Evolutionary conservation across 2,888 invertebrate species (phyloP), one percentile per base, ranked within the genome.

Genomic region (Noctua janthe): DNA sequence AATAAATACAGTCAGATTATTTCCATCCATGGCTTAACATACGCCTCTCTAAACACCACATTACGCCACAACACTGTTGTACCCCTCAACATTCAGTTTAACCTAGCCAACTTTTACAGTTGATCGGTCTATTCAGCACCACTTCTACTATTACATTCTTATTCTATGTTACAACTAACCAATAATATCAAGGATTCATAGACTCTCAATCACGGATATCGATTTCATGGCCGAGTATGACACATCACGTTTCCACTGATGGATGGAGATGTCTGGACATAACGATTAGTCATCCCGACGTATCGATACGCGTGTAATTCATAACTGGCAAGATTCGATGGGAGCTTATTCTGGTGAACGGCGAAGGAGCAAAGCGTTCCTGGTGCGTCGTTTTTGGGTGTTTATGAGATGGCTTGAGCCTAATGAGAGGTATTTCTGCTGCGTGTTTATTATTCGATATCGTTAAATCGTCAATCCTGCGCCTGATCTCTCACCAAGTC

Each of bases 221-320:
- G 85, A 88, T 86, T 89, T 87, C 85, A 83, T 87, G 86, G 87
- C 85, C 90, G 87, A 89, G 88, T 92, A 94, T 94, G 94, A 94
- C 94, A 94, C 94, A 94, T 92, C 94, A 93, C 93, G 93, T 93
- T 93, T 69, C 72, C 15, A 84, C 78, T 94, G 94, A 94, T 94
- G 89, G 94, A 94, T 94, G 92, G 87, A 93, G 92, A 91, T 92
- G 90, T 92, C 92, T 92, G 93, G 92, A 91, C 92, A 88, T 91
- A 92, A 89, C 93, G 93, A 94, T 94, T 94, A 94, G 94, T 94
- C 94, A 94, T 92, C 89, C 86, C 82, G 83, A 86, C 87, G 87
- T 90, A 90, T 88, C 87, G 90, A 87, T 85, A 89, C 89, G 89
- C 88, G 79, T 89, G 90, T 90, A 90, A 92, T 92, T 91, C 92